Evolutionary conservation across 2,888 invertebrate species (phyloP).

Genomic region (Metellina segmentata): DNA sequence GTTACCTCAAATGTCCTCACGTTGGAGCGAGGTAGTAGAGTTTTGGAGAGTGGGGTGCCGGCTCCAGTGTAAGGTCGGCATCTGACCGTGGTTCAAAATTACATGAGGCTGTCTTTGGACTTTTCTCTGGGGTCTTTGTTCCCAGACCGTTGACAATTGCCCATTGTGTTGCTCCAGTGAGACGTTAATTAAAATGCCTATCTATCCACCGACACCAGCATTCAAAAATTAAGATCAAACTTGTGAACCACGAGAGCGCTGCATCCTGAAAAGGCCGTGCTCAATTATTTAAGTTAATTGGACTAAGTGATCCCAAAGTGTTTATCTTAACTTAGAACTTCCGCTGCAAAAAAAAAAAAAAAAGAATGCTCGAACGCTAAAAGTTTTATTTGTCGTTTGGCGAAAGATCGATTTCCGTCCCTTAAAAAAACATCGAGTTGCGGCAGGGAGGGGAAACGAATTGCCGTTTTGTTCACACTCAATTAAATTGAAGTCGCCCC

Average conservation of each 20-base stretch:
- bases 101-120: too few species aligned
- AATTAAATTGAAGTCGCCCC: slow-evolving; percentile 9
- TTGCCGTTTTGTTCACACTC: slow-evolving; percentile 30
- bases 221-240: neutral
- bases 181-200: too few species aligned
- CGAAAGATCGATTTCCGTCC: neutral
- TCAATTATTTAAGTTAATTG: neutral
- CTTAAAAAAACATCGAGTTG: neutral
- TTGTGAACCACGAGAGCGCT: neutral
- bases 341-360: neutral
- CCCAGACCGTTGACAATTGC: too few species aligned
- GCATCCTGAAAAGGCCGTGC: neutral
- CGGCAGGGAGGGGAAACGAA: neutral
- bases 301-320: neutral
- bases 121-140: too few species aligned
- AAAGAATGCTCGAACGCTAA: neutral
- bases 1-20: too few species aligned
- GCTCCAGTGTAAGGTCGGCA: too few species aligned
- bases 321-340: neutral
- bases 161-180: too few species aligned
- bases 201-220: neutral
- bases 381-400: neutral
- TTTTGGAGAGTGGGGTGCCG: too few species aligned
- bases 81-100: too few species aligned
- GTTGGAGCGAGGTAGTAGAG: too few species aligned